Evolutionary conservation across 2,797 vertebrate species (phyloP), one percentile per base, ranked within the genome.

Genomic region (Karalla daura): DNA sequence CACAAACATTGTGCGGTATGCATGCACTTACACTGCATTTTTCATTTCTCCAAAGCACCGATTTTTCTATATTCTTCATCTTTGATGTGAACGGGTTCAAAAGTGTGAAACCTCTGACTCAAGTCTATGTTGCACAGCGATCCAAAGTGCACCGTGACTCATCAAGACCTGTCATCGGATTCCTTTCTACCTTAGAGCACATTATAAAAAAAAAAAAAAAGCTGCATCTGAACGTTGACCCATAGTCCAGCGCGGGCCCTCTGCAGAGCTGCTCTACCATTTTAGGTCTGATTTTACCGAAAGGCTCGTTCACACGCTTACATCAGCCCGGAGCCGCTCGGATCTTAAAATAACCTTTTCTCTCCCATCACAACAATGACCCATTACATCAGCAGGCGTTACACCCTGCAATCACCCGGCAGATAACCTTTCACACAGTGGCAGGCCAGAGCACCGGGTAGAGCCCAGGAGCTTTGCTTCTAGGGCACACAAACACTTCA

Each of bases 291-390:
- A 20, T 36, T 30, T 63, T 40, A 23, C 20, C 28, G 9, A 6
- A 45, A 41, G 8, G 14, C 11, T 27, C 47, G 32, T 30, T 44
- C 13, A 10, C 15, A n/a, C 24, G 23, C 52, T 80, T 73, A 54
- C 55, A 76, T 70, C 76, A 80, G 39, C 35, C 24, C 24, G 40
- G 6, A 0, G 1, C 36, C 4, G 28, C 47, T 40, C 18, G 3
- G 0, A 11, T 75, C 81, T 74, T 69, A 70, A 83, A 84, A 86
- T 83, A 86, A 78, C 72, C 61, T 77, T 80, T 88, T 49, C 33
- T 67, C 55, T 68, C 45, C 1, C 0, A 70, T 53, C 52, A 63
- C 28, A 69, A 71, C 68, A 76, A 75, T 73, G 21, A 35, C 37
- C 56, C 51, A 63, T 80, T 41, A 71, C 74, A 65, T 68, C 58